Base-by-base conservation (phyloP, 2,113 vertebrate species). In the Carollia perspicillata region DNA sequence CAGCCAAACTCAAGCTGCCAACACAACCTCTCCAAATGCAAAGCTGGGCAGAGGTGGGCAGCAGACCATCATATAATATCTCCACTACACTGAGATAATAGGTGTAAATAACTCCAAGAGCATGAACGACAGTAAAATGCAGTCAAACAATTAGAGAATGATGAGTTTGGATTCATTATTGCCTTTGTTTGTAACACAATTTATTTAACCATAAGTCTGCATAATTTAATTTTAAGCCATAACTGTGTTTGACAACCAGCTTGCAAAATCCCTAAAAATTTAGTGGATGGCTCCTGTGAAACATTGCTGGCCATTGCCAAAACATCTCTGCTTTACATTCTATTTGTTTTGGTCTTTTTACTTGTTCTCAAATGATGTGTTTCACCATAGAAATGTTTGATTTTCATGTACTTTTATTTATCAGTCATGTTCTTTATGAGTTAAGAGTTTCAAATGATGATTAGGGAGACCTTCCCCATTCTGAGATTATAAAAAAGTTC, bases 201-300 rank as follows among this genome's bases (percentile, higher is more conserved):
- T 71, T 75, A 58, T 51, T 78, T 89, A 84, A 65, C 85, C 66
- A 87, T 80, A 93, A 80, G 35, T 94, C 30, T 35, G 26, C n/a
- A 20, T 49, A 35, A 53, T 33, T 87, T 77, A 47, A 94, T 65
- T 65, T 94, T 93, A 74, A 84, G 71, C 71, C 92, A 68, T 75
- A 33, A 18, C 35, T 55, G 28, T 69, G 40, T 84, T 72, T 88
- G 77, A 92, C 72, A 89, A 72, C 28, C 40, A 86, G 51, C 33
- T 86, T 87, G 79, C 60, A 77, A 84, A 83, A 77, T 90, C 89
- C 16, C 60, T 84, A 51, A 83, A 95, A 95, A 83, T 40, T 22
- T 78, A 90, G 66, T 28, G 42, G 33, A 72, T 11, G 28, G 30
- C 30, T 69, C 51, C 55, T n/a, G 6, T 40, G 77, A 93, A 63